These are phyloP conservation scores for Dendrolimus pini DNA, from an alignment of 2,888 invertebrate species.

Conservation along the genomic window DNA sequence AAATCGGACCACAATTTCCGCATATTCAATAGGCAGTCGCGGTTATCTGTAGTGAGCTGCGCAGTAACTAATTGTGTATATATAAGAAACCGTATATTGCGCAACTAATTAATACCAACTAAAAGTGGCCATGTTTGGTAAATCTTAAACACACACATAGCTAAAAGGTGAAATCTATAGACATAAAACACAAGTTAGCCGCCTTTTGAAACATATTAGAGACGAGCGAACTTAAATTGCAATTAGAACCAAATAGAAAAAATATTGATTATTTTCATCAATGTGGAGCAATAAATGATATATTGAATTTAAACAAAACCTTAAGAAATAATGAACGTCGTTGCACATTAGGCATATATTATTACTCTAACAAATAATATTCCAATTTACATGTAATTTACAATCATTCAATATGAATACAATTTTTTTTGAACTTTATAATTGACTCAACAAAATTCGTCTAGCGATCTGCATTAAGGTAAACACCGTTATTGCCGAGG, in stretches of 20 bases:
- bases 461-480: not conserved
- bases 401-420: slow-evolving; percentile 28
- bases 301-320: slow-evolving; percentile 13
- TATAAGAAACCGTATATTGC: no score
- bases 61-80: no score
- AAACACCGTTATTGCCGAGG: no score
- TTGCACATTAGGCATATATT: slow-evolving; percentile 52
- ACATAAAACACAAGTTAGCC: slow-evolving; percentile 18
- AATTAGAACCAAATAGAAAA: slow-evolving; percentile 23
- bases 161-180: no score
- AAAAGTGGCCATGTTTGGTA: no score
- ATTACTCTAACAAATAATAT: slow-evolving; percentile 39
- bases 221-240: slow-evolving; percentile 27
- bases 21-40: no score
- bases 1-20: no score
- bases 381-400: slow-evolving; percentile 14
- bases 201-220: slow-evolving; percentile 55
- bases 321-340: slow-evolving; percentile 16
- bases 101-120: no score
- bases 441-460: slow-evolving; percentile 43
- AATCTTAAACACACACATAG: no score
- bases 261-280: not conserved
- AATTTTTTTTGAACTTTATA: slow-evolving; percentile 55
- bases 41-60: no score
- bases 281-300: slow-evolving; percentile 21